Base-by-base conservation (phyloP, 2,888 invertebrate species). In the Argyresthia goedartella region DNA sequence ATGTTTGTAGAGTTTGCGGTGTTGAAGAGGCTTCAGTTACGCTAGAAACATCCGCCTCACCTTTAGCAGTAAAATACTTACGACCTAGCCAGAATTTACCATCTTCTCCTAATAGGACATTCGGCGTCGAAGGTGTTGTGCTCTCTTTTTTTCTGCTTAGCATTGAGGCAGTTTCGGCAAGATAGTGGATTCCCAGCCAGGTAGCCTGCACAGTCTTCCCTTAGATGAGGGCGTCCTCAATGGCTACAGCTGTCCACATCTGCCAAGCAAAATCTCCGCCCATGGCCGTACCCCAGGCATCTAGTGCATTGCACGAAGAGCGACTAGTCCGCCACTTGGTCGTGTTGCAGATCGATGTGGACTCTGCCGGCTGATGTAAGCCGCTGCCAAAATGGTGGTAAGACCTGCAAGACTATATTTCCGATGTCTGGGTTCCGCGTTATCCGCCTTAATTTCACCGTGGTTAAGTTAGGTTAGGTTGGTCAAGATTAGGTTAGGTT, bases 161-260 rank as follows among this genome's bases (percentile, higher is more conserved):
- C 54, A 9, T 16, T 10, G 1, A 8, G n/a, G 48, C 61, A 59
- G 54, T 61, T 59, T 1, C 11, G 50, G 52, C 14, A 16, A 2
- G 42, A 56, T 56, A 47, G 53, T 16, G 10, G 54, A 45, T 1
- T 36, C 33, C 36, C 54, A 33, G 25, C 49, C 16, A 1, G 1
- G 8, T 10, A 15, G 16, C 0, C 16, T 7, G 16, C 42, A 49
- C 59, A 60, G 1, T 57, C 50, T 4, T 53, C 50, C 56, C 59
- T 54, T 0, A 35, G 0, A 52, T 61, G 59, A 0, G 9, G 4
- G 0, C 44, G 56, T 0, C 61, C 58, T 50, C 64, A 66, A 54
- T 61, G 51, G 14, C 56, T 59, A 55, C 63, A 67, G 13, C 41
- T 13, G 8, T 54, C 52, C n/a, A n/a, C n/a, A n/a, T n/a, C n/a